phyloP scores from a whole-genome alignment of 2,888 invertebrate species.

The Stictocephala bisonia region DNA sequence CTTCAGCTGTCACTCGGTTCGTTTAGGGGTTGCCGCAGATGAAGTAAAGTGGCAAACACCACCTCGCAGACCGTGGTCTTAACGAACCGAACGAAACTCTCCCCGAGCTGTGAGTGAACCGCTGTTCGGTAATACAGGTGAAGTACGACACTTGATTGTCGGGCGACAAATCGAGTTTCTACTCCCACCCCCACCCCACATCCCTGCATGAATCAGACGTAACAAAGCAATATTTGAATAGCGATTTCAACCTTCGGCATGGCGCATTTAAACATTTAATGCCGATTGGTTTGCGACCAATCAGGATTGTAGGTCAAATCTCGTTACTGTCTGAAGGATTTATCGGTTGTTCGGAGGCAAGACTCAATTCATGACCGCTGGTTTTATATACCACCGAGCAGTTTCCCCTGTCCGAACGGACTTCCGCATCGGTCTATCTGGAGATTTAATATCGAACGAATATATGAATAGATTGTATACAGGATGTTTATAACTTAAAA shows the following conservation, averaged over 20 bases:
- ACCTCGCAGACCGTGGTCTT: neutral
- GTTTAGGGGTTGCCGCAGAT: neutral
- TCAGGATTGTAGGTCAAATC: conserved; percentile 23
- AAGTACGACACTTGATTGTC: neutral
- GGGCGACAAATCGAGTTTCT: neutral
- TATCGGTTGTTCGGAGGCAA: neutral
- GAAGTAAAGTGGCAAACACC: neutral
- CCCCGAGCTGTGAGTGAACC: neutral
- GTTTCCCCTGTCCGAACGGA: too few relatives aligned
- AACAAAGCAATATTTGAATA: conserved; percentile 20
- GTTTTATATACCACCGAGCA: too few relatives aligned
- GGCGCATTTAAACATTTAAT: conserved; percentile 29
- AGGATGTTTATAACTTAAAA: too few relatives aligned
- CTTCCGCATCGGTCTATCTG: too few relatives aligned
- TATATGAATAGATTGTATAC: too few relatives aligned
- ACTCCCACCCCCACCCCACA: neutral
- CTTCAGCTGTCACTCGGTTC: too few relatives aligned
- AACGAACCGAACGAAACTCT: neutral
- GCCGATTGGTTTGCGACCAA: conserved; percentile 23
- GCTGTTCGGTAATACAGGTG: neutral
- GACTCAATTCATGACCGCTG: neutral
- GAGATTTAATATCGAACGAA: too few relatives aligned
- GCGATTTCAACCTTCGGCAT: too few relatives aligned
- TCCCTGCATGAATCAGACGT: conserved; percentile 15
- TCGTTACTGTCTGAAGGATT: neutral